Base-by-base conservation (phyloP, 2,113 vertebrate species). In the Corythoichthys haematopterus region DNA sequence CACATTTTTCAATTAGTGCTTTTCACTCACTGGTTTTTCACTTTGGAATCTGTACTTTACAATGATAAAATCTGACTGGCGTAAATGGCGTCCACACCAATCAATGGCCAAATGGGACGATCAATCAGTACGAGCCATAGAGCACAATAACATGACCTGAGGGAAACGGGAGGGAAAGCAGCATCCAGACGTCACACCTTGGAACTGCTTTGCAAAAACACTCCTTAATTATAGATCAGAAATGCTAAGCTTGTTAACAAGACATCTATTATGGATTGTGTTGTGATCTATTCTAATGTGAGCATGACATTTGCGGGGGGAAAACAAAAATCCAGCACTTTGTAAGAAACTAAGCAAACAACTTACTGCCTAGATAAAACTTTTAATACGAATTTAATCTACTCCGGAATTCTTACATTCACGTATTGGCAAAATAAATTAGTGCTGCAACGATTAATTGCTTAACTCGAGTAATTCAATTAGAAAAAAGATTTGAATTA, bases 101-200 rank as follows among this genome's bases (percentile, higher is more conserved):
- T 92, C 91, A 83, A 91, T 91, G 82, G 76, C 70, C 78, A 82
- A 86, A 88, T 75, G 80, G 86, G 84, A 80, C 2, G 1, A 45
- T 2, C 59, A 68, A 82, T 91, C 87, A 59, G 91, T 89, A 75
- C 62, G 70, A 20, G 75, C 80, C 68, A 56, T 78, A 82, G 75
- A 78, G 78, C 83, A 79, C 59, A 77, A 84, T 66, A 80, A 79
- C 50, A 69, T 72, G 75, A 75, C 59, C 74, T 9, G 51, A 75
- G 73, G 67, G 57, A 53, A 69, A 71, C 50, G 56, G 60, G 64
- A 50, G 35, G 65, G 33, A 66, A 51, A 53, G 65, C 63, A 69
- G 61, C 57, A 46, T 52, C 56, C 66, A 64, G 72, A 65, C 45
- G 60, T 79, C 60, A 15, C 74, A 47, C 76, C 68, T 78, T 76